phyloP scores from a whole-genome alignment of 2,888 invertebrate species.

The Synanthedon vespiformis region DNA sequence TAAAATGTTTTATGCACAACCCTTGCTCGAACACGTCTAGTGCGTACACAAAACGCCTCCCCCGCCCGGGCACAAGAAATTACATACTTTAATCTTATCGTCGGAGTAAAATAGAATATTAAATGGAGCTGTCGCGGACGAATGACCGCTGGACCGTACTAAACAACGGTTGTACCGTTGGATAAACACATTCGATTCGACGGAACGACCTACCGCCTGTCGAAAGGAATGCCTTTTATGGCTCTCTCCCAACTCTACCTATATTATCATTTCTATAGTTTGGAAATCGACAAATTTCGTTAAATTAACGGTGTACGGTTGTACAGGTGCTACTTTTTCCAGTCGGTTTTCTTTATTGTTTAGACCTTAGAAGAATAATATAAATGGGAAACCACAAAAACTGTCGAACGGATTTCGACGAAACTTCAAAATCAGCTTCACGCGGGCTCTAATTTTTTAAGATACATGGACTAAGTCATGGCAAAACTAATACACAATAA shows the following conservation, averaged over 20 bases:
- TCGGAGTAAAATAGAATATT: conserved; percentile 66
- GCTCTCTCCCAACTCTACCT: conserved; percentile 2
- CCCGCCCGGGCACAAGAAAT: conserved; percentile 59
- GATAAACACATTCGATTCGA: conserved; percentile 45
- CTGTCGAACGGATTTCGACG: no score
- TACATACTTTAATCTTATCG: conserved; percentile 71
- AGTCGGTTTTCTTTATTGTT: no score
- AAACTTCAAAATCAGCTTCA: no score
- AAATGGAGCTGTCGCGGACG: conserved; percentile 54
- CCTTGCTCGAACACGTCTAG: conserved; percentile 30
- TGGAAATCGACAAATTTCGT: no score
- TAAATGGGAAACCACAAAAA: no score
- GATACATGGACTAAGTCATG: no score
- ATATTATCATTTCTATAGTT: no score
- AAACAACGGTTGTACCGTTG: conserved; percentile 30
- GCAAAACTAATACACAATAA: no score
- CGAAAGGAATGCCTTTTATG: conserved; percentile 29
- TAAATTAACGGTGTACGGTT: no score
- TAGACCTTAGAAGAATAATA: no score
- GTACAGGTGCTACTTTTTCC: no score
- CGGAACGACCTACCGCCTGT: conserved; percentile 18
- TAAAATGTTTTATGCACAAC: conserved; percentile 16
- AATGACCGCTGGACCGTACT: conserved; percentile 45
- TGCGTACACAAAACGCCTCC: conserved; percentile 43
- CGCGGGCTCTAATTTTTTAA: no score